These are phyloP conservation scores for Stenoptilia bipunctidactyla DNA, from an alignment of 2,888 invertebrate genomes.

Conservation along the genomic window DNA sequence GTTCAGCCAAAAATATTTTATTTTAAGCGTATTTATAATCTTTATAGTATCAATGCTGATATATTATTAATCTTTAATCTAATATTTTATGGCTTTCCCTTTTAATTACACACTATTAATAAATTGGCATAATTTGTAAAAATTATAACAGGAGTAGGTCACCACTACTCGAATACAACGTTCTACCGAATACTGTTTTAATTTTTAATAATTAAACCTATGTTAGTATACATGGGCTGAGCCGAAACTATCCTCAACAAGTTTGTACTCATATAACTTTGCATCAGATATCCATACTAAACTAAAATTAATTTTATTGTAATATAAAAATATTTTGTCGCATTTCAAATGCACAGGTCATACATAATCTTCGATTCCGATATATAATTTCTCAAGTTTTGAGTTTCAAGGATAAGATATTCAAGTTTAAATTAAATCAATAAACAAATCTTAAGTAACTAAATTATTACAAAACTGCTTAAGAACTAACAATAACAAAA, in stretches of 20 bases:
- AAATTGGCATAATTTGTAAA: constrained; percentile 33
- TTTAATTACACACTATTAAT: constrained; percentile 40
- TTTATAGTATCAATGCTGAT: constrained; percentile 68
- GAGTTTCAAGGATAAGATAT: constrained; percentile 13
- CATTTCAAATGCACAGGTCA: constrained; percentile 50
- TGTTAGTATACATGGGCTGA: constrained; percentile 52
- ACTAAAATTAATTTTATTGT: constrained; percentile 38
- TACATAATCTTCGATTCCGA: constrained; percentile 30
- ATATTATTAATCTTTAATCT: constrained; percentile 68
- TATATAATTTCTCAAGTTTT: constrained; percentile 33
- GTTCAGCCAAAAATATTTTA: constrained; percentile 71
- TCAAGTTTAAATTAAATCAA: constrained; percentile 13
- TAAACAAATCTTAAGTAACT: constrained; percentile 25
- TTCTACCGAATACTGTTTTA: constrained; percentile 26
- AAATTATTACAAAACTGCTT: neutral
- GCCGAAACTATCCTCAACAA: constrained; percentile 38
- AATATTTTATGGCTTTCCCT: constrained; percentile 61
- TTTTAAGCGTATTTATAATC: constrained; percentile 71
- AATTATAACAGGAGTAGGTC: constrained; percentile 22
- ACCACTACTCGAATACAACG: no score
- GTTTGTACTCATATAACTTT: constrained; percentile 60
- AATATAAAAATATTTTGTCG: constrained; percentile 61
- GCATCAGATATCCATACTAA: constrained; percentile 32
- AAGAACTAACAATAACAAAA: constrained; percentile 15
- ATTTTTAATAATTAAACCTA: constrained; percentile 31